Percentiles rank a stretch among this genome's conserved stretches.
Conservation (phyloP, 2,113 vertebrate species). For the Phrynosoma platyrhinos region DNA sequence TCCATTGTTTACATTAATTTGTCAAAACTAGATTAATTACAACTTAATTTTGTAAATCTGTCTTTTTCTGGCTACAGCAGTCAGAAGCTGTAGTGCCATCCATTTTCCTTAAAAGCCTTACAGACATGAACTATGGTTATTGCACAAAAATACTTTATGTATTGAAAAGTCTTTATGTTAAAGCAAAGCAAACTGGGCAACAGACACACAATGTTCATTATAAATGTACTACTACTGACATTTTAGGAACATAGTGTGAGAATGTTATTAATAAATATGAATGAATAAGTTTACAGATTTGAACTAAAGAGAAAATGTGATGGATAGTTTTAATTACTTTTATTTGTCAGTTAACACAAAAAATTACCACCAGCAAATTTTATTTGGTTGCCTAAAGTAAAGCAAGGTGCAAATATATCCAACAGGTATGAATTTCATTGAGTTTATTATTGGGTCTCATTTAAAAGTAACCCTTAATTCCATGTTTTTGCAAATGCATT, state of each 20-base stretch:
- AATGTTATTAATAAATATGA: conserved; percentile 16
- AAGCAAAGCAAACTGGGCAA: conserved; percentile 20
- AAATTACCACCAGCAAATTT: background rate
- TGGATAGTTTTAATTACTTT: conserved; percentile 23
- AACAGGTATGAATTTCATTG: background rate
- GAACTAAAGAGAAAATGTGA: conserved; percentile 3
- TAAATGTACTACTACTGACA: conserved; percentile 10
- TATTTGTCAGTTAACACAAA: background rate
- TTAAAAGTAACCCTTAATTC: background rate
- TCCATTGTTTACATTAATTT: conserved; percentile 46
- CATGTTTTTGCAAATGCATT: background rate
- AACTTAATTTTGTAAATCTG: conserved; percentile 26
- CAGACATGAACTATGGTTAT: conserved; percentile 33
- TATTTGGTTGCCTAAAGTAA: conserved; percentile 22
- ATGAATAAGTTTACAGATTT: conserved; percentile 3
- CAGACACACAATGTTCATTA: background rate
- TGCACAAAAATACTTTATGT: background rate
- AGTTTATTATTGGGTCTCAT: background rate
- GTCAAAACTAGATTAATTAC: conserved; percentile 52
- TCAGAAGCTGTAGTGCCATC: conserved; percentile 34
- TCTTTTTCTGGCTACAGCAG: background rate
- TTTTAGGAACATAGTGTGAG: conserved; percentile 35
- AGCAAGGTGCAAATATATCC: background rate
- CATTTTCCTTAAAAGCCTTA: conserved; percentile 39
- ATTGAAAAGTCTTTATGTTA: background rate